Conservation (phyloP, 1,140 invertebrate species). For the Bacillus rossius region DNA sequence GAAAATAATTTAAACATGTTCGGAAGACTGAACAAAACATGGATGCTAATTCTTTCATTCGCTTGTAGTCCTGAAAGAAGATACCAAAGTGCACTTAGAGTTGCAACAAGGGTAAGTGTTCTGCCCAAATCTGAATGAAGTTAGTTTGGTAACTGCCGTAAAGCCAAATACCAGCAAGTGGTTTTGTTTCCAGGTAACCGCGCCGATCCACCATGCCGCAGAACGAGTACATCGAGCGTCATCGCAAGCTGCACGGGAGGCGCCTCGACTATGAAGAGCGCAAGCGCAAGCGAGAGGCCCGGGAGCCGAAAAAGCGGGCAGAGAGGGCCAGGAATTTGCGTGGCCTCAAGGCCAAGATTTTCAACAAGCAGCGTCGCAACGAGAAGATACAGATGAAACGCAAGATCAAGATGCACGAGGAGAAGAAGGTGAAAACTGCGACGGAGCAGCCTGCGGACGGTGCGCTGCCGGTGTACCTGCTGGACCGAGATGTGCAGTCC, state of each 20-base stretch:
- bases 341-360: slow-evolving; percentile 97
- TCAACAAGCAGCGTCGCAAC: slow-evolving; percentile 92
- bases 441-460: slow-evolving; percentile 80
- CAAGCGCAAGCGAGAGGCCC: slow-evolving; percentile 92
- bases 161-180: neutral
- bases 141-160: neutral
- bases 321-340: slow-evolving; percentile 87
- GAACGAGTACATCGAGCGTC: slow-evolving; percentile 99
- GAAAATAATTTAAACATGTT: too few relatives aligned
- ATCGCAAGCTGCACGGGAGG: slow-evolving; percentile 92
- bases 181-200: slow-evolving; percentile 1
- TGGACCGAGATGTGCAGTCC: slow-evolving; percentile 94
- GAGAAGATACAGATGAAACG: slow-evolving; percentile 99
- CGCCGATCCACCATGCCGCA: slow-evolving; percentile 78
- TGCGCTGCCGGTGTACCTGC: slow-evolving; percentile 90
- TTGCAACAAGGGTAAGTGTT: neutral
- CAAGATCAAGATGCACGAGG: slow-evolving; percentile 90
- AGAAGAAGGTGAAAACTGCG: slow-evolving; percentile 83
- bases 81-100: too few relatives aligned
- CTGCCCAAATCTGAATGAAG: slow-evolving; percentile 7
- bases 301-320: slow-evolving; percentile 84
- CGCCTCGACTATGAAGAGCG: slow-evolving; percentile 97
- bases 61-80: too few relatives aligned
- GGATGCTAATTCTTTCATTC: too few relatives aligned
- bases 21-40: too few relatives aligned